A percentile compares a stretch with the other conserved stretches of the same genome.
Conservation (phyloP, 2,888 invertebrate genomes). For the Troilus luridus region DNA sequence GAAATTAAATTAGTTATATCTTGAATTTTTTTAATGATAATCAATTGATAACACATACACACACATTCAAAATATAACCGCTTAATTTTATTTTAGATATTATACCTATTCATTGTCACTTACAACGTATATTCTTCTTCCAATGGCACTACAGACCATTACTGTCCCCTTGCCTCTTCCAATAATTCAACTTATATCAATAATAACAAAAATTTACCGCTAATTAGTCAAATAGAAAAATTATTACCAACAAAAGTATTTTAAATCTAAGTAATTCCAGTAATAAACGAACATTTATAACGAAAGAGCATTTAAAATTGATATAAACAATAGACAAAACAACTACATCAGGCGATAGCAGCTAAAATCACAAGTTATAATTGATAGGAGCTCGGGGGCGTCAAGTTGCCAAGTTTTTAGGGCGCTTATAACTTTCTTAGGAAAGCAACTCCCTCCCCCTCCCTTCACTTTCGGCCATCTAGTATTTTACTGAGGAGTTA, state of each 20-base stretch:
- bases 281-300: too few relatives aligned
- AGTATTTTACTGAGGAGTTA: not conserved
- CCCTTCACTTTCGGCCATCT: not conserved
- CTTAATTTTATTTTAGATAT: too few relatives aligned
- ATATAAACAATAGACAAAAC: not conserved
- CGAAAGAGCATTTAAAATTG: not conserved
- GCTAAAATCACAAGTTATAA: not conserved
- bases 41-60: too few relatives aligned
- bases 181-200: too few relatives aligned
- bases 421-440: slow-evolving; percentile 8
- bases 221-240: not conserved
- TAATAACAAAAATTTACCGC: too few relatives aligned
- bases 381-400: not conserved
- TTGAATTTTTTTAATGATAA: too few relatives aligned
- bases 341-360: not conserved
- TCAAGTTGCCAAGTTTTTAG: slow-evolving; percentile 34
- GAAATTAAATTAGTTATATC: too few relatives aligned
- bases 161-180: too few relatives aligned
- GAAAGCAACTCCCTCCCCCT: not conserved
- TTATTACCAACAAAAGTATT: not conserved
- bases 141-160: too few relatives aligned
- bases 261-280: not conserved
- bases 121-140: too few relatives aligned
- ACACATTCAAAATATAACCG: too few relatives aligned
- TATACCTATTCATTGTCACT: too few relatives aligned